These are phyloP conservation scores for Hyla sarda DNA, from an alignment of 2,113 vertebrate genomes.

Conservation along the genomic window DNA sequence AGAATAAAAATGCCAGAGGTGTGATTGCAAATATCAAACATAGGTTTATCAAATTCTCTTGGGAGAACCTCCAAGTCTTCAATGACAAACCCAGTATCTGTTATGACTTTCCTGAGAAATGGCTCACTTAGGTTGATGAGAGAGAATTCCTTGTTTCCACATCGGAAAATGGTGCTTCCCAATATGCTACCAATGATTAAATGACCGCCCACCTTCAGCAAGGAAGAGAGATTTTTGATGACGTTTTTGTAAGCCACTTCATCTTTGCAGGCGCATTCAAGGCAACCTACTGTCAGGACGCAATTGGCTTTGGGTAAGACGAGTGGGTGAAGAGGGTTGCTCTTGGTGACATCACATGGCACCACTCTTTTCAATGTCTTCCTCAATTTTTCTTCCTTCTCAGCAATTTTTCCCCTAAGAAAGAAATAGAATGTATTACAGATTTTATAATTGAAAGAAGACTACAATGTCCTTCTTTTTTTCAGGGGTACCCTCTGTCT, in stretches of 20 bases:
- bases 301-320: conserved; percentile 65
- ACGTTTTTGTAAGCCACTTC: conserved; percentile 59
- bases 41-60: neutral
- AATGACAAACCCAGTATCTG: conserved; percentile 62
- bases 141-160: conserved; percentile 66
- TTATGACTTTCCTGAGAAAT: conserved; percentile 55
- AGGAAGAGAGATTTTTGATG: conserved; percentile 62
- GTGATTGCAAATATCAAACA: conserved; percentile 22
- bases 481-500: too few relatives aligned
- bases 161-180: conserved; percentile 65
- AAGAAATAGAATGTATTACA: neutral
- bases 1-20: conserved; percentile 43
- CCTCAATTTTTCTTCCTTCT: conserved; percentile 70
- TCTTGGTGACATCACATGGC: conserved; percentile 72
- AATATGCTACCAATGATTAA: conserved; percentile 66
- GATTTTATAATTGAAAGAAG: too few relatives aligned
- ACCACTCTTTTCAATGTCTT: conserved; percentile 66
- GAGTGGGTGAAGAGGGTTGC: conserved; percentile 57
- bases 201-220: conserved; percentile 68
- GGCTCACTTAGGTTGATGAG: conserved; percentile 63
- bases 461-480: too few relatives aligned
- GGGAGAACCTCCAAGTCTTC: conserved; percentile 58
- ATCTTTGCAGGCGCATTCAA: conserved; percentile 71
- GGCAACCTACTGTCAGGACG: conserved; percentile 70
- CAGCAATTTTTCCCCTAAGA: conserved; percentile 43